Base-by-base conservation (phyloP, 2,113 vertebrate genomes). In the Hydropotes inermis region DNA sequence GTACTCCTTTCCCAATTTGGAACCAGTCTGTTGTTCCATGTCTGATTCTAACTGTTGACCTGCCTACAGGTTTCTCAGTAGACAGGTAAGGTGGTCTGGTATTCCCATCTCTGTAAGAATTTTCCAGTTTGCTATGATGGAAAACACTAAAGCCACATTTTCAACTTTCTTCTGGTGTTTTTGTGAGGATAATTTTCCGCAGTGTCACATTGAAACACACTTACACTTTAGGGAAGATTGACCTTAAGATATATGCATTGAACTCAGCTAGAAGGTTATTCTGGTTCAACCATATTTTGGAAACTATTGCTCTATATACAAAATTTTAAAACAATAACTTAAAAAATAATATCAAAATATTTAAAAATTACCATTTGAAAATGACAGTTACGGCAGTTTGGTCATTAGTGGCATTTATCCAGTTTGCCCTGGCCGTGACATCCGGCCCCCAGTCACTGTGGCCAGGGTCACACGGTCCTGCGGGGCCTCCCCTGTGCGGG, bases 401-500 rank as follows among this genome's bases (percentile, higher is more conserved):
- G 57, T 47, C 6, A 0, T 54, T 11, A 36, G 1, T 64, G 25
- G 58, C 47, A 16, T 25, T 90, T 58, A 12, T 54, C 27, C 19
- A 47, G 6, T 39, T 33, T 57, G 11, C 57, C 45, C 33, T n/a
- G 3, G 74, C 87, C 12, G 1, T 47, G 30, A 5, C 21, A 4
- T 85, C 45, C 52, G 16, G 5, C 82, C 5, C 5, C 4, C 7
- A 47, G 12, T 50, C 36, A 16, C 30, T 21, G 19, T n/a, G 28
- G 14, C 7, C 25, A 8, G n/a, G 3, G 30, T n/a, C 27, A 13
- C 13, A 12, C 5, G 30, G 43, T 19, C 36, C 21, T 27, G 6
- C 2, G 15, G 50, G 25, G 15, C 0, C 0, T 8, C 28, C 19
- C 43, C 8, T 5, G 33, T 3, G 0, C 5, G 28, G 43, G 50